Evolutionary conservation across 2,888 invertebrate genomes (phyloP), one percentile per base, ranked within the genome.

Genomic region (Limnephilus rhombicus): DNA sequence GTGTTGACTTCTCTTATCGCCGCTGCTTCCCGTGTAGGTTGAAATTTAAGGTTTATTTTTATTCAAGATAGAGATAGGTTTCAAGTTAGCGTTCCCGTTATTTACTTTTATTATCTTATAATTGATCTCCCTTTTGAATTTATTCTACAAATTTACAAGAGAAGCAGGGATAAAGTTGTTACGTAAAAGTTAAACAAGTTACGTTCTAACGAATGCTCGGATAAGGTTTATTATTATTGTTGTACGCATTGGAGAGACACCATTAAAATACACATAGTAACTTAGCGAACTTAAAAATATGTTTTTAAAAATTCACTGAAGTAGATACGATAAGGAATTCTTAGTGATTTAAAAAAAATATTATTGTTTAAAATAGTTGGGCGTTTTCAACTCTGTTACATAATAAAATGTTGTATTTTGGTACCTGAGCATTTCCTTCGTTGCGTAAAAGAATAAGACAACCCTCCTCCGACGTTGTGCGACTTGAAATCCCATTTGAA

Each of bases 31-130:
- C 53, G 93, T 80, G 91, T 91, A 90, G 88, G 90, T 90, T 91
- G 93, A 93, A 89, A 92, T 93, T 93, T 93, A 93, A 92, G 92
- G 90, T 93, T 93, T 93, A 93, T 93, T 93, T 93, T 93, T 93
- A 93, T 93, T 92, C 93, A 92, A 92, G 93, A 93, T 93, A 93
- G 92, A 92, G 93, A 93, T 93, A 93, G 92, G 93, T 92, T 89
- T 91, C 92, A 88, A 86, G 91, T 93, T 91, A 80, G 91, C 91
- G 87, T 92, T 89, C 68, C 68, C 88, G 88, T 89, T 89, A 89
- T 89, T 93, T 93, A 93, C 92, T 93, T 92, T 91, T 93, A 90
- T 91, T 92, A 93, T 93, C 93, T 92, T 91, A 93, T 93, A 93
- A 93, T 93, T 93, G 93, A 93, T 92, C 90, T 92, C 86, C 85